Conservation (phyloP, 1,140 invertebrate species). For the Notospermus geniculatus region DNA sequence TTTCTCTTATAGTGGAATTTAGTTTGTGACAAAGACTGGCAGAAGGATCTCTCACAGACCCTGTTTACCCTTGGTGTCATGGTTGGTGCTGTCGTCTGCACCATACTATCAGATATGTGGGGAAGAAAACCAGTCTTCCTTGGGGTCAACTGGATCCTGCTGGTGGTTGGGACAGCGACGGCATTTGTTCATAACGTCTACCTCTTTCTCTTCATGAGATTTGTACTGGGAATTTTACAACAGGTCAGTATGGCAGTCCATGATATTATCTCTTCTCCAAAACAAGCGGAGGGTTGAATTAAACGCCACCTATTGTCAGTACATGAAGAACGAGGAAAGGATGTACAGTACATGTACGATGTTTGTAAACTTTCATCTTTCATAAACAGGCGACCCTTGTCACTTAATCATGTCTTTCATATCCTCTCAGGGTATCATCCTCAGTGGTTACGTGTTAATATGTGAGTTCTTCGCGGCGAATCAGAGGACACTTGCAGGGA, state of each 20-base stretch:
- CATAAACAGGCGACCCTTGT: too few species aligned
- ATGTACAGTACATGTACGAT: too few species aligned
- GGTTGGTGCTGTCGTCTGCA: conserved; percentile 12
- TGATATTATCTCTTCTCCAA: too few species aligned
- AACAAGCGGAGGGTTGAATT: too few species aligned
- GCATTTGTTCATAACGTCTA: conserved; percentile 6
- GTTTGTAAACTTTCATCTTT: too few species aligned
- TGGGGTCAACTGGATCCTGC: not conserved
- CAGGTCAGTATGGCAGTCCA: too few species aligned
- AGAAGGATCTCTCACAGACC: conserved; percentile 17
- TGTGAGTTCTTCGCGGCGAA: conserved; percentile 55
- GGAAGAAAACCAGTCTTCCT: conserved; percentile 17
- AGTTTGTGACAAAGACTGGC: conserved; percentile 16
- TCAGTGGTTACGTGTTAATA: conserved; percentile 40
- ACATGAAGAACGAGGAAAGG: too few species aligned
- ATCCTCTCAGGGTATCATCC: too few species aligned
- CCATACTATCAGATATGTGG: conserved; percentile 14
- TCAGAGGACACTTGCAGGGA: conserved; percentile 54
- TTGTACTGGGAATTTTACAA: conserved; percentile 15
- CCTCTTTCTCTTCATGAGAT: conserved; percentile 18
- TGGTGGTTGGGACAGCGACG: conserved; percentile 4
- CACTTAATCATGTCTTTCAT: too few species aligned
- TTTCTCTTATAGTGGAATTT: too few species aligned
- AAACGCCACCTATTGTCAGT: too few species aligned
- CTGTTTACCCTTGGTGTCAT: conserved; percentile 13